Evolutionary conservation across 2,113 vertebrate genomes (phyloP).

Genomic region (Syrrhaptes paradoxus): DNA sequence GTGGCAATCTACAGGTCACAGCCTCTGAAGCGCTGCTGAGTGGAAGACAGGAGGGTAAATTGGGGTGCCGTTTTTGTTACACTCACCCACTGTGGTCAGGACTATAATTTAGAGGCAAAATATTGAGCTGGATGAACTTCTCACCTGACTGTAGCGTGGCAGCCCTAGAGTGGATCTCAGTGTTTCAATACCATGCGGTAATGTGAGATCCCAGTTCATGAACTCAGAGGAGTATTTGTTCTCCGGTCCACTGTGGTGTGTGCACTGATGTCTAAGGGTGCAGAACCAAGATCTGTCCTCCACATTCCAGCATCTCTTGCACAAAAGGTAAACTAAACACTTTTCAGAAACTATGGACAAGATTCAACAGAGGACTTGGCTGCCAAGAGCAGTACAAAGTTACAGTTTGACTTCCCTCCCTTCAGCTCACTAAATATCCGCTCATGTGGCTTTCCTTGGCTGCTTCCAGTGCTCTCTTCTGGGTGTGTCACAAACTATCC

Average conservation of each 20-base stretch:
- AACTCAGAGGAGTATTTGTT: background rate
- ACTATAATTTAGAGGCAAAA: background rate
- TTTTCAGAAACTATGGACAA: background rate
- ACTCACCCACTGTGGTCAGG: background rate
- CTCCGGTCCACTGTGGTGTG: fast-evolving
- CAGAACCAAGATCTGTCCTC: background rate
- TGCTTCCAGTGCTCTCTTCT: background rate
- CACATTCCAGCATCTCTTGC: background rate
- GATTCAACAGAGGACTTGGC: background rate
- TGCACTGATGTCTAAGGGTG: background rate
- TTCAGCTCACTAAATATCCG: background rate
- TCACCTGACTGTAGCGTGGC: background rate
- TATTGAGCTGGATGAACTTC: background rate
- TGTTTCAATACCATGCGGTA: background rate
- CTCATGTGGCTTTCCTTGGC: slow-evolving; percentile 32
- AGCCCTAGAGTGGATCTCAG: background rate
- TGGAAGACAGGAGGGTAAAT: background rate
- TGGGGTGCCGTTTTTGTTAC: background rate
- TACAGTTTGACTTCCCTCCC: background rate
- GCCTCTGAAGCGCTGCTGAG: background rate
- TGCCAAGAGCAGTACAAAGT: background rate
- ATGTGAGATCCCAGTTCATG: background rate
- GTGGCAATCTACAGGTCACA: background rate
- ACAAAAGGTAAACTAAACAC: background rate
- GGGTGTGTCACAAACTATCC: slow-evolving; percentile 19